phyloP scores from a whole-genome alignment of 2,797 vertebrate genomes.

The Sebastes aleutianus region DNA sequence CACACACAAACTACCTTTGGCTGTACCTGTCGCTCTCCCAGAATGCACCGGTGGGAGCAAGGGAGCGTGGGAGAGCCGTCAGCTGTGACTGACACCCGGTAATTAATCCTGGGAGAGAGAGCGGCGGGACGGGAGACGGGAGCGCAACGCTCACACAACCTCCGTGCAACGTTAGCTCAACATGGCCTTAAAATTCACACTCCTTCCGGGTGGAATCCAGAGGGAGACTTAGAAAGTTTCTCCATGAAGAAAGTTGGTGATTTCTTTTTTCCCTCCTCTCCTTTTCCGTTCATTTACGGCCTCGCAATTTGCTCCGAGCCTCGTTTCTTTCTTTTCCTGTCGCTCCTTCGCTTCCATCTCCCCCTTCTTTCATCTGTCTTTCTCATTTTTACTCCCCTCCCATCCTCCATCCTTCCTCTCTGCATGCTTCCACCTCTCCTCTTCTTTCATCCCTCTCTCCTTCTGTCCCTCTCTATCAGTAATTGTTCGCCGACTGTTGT shows the following conservation, averaged over 20 bases:
- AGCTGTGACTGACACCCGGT: constrained; percentile 77
- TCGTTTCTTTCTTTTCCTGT: constrained; percentile 24
- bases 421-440: neutral
- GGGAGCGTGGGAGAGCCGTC: constrained; percentile 75
- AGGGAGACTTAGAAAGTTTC: constrained; percentile 41
- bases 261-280: neutral
- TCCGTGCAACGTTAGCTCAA: constrained; percentile 29
- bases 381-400: constrained; percentile 35
- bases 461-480: constrained; percentile 51
- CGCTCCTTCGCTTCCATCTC: constrained; percentile 1
- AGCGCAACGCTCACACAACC: constrained; percentile 33
- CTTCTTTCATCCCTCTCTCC: constrained; percentile 21
- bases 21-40: constrained; percentile 74
- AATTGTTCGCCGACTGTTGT: constrained; percentile 57
- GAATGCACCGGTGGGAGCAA: constrained; percentile 66
- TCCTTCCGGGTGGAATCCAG: constrained; percentile 20
- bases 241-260: constrained; percentile 38
- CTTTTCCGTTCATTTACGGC: constrained; percentile 20
- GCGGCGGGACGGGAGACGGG: constrained; percentile 17
- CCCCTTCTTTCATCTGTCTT: constrained; percentile 41
- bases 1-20: constrained; percentile 45
- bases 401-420: constrained; percentile 1
- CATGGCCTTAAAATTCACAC: constrained; percentile 34
- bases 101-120: constrained; percentile 77
- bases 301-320: constrained; percentile 29